phyloP scores from a whole-genome alignment of 2,113 vertebrate genomes.

The Laticauda colubrina region DNA sequence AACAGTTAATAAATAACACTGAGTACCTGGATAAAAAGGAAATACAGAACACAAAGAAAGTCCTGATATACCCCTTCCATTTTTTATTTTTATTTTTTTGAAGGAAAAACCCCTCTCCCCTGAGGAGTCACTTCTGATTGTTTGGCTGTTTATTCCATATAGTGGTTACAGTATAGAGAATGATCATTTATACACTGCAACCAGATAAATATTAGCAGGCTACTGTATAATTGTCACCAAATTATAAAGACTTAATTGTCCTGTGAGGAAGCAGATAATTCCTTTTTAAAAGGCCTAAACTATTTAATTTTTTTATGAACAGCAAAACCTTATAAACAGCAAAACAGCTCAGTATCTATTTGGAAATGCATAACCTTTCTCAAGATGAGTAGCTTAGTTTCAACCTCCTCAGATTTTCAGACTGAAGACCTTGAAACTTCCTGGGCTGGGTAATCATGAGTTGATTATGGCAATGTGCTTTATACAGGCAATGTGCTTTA shows the following conservation, averaged over 20 bases:
- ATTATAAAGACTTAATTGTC: neutral
- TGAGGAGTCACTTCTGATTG: neutral
- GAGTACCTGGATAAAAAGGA: neutral
- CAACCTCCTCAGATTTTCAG: neutral
- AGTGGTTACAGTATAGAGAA: neutral
- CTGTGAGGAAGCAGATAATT: neutral
- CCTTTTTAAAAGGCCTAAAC: neutral
- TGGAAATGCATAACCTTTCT: neutral
- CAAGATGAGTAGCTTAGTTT: neutral
- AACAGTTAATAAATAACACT: neutral
- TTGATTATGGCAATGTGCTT: neutral
- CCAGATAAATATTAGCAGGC: neutral
- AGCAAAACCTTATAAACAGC: neutral
- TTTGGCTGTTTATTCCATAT: neutral
- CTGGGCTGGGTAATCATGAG: neutral
- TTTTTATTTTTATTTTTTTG: neutral
- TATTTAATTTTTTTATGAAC: neutral
- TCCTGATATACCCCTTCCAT: neutral
- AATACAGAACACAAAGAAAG: neutral
- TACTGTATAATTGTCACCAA: neutral
- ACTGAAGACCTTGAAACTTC: neutral
- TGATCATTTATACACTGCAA: neutral
- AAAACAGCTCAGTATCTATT: neutral
- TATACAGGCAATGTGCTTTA: neutral
- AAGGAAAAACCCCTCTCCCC: neutral